Percentiles rank a stretch among this genome's conserved stretches.
Evolutionary conservation across 1,140 invertebrate genomes (phyloP).

Genomic region (Calliphora vicina): DNA sequence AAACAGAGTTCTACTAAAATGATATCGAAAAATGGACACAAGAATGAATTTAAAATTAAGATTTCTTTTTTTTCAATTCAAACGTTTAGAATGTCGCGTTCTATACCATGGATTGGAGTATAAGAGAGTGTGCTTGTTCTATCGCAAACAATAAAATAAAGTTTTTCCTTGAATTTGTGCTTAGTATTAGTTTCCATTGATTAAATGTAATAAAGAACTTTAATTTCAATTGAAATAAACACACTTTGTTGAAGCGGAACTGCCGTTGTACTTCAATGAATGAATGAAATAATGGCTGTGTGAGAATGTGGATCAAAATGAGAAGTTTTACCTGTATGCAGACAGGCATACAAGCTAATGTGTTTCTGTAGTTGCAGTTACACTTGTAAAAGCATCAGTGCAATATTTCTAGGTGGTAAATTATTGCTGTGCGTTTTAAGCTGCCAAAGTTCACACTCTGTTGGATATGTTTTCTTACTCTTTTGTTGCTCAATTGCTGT

Average conservation of each 20-base stretch:
- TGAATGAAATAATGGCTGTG: too few relatives aligned
- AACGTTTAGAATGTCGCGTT: too few relatives aligned
- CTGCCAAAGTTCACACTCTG: not conserved
- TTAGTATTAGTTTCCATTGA: not conserved
- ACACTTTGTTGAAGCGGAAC: constrained; percentile 4
- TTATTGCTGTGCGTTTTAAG: not conserved
- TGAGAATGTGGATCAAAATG: too few relatives aligned
- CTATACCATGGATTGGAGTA: too few relatives aligned
- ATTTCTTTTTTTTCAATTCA: too few relatives aligned
- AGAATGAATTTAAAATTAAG: too few relatives aligned
- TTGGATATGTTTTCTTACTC: not conserved
- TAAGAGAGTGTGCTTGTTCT: not conserved
- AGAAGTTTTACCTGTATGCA: not conserved
- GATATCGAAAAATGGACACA: too few relatives aligned
- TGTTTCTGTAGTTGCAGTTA: too few relatives aligned
- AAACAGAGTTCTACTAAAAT: too few relatives aligned
- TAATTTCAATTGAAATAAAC: constrained; percentile 7
- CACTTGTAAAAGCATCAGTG: not conserved
- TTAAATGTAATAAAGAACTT: not conserved
- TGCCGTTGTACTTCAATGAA: too few relatives aligned
- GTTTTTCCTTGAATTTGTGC: not conserved
- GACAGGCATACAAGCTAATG: not conserved
- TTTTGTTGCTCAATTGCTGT: not conserved
- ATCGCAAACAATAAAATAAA: not conserved
- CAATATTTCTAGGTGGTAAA: not conserved